Conservation (phyloP, 2,797 vertebrate species). For the Xenops minutus region DNA sequence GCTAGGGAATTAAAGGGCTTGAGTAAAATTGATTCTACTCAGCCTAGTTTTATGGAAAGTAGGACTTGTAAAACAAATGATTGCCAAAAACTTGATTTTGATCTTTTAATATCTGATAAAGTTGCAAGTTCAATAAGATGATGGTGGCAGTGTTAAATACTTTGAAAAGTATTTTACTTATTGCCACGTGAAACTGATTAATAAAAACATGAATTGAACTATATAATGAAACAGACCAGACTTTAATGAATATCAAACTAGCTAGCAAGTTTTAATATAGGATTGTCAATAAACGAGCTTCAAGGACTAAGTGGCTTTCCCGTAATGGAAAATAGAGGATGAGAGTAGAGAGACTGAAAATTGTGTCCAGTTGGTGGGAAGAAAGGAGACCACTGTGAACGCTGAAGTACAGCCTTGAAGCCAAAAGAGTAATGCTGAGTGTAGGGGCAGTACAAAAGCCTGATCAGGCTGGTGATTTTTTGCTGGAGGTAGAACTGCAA, state of each 20-base stretch:
- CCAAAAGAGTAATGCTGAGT: not conserved
- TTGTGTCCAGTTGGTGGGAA: not conserved
- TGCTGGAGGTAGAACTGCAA: not conserved
- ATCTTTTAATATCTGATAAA: not conserved
- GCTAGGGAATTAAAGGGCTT: constrained; percentile 41
- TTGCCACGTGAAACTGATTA: rapidly evolving
- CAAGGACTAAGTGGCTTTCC: not conserved
- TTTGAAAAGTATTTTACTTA: not conserved
- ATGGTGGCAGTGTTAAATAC: not conserved
- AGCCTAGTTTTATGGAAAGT: constrained; percentile 1
- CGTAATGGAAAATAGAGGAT: not conserved
- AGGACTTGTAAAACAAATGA: constrained; percentile 4
- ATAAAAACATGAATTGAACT: not conserved
- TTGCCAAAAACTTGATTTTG: not conserved
- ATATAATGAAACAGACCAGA: not conserved
- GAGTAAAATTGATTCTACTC: constrained; percentile 37
- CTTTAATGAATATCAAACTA: not conserved
- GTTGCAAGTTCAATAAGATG: not conserved
- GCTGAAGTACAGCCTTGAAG: not conserved
- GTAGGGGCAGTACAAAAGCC: not conserved
- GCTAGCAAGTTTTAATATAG: not conserved
- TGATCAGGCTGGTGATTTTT: not conserved
- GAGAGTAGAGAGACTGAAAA: not conserved
- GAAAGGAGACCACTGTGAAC: not conserved
- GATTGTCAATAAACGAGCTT: not conserved